Base-by-base conservation (phyloP, 1,140 invertebrate species). In the Lepidurus packardi region DNA sequence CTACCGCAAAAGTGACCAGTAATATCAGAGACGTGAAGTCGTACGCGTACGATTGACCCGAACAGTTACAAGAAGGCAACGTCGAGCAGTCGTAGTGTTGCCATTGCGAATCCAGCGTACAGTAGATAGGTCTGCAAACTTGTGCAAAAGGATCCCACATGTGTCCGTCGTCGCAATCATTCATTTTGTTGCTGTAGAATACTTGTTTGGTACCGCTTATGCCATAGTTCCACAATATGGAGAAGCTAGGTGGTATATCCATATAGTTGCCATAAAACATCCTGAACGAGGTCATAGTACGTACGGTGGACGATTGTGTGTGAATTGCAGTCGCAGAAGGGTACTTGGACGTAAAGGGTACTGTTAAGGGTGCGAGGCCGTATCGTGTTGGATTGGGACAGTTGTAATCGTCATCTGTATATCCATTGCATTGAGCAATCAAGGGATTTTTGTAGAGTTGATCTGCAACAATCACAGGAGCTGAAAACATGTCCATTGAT, bases 121-220 rank as follows among this genome's bases (percentile, higher is more conserved):
- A 78, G 42, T 78, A 78, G 43, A 78, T 44, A 11, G 16, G 73
- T 7, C 78, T 25, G 73, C 78, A 78, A 16, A 73, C 73, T 42
- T 73, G 43, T 16, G 78, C 73, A 47, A 78, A 78, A 16, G 78
- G 78, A 45, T 78, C 78, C 73, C 73, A 78, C 44, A 78, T 73
- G 21, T 75, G 75, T 16, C 78, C 73, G 24, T 43, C 25, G 9
- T n/a, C 13, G 53, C 78, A 78, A 24, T 43, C 43, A 73, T 74
- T 34, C 44, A 75, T 73, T 11, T 75, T 43, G 41, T 74, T 77
- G 43, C 78, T 78, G 41, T 75, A 21, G 21, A 78, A 75, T 41
- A 78, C 74, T 47, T 78, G 78, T 41, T 78, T 75, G 43, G 74
- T 75, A 43, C 73, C 73, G 5, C 13, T 74, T 24, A n/a, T 34